A percentile compares a stretch with the other conserved stretches of the same genome.
Evolutionary conservation across 2,113 vertebrate genomes (phyloP).

Genomic region (Tichodroma muraria): DNA sequence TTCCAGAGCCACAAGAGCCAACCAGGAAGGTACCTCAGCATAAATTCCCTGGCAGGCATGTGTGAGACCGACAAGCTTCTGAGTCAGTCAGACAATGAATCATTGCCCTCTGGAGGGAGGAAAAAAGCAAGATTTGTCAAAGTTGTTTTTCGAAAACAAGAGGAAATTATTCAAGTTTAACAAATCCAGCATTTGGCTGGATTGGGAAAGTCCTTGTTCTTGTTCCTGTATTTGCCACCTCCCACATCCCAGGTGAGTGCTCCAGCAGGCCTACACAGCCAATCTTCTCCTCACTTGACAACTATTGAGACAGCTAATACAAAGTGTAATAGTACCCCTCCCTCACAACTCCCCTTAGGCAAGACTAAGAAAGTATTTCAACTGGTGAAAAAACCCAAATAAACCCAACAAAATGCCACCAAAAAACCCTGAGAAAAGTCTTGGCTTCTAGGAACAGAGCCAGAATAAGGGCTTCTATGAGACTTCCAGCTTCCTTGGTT

Average conservation of each 20-base stretch:
- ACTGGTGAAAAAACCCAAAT: too few relatives aligned
- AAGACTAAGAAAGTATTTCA: background rate
- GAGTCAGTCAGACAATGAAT: background rate
- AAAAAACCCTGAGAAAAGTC: background rate
- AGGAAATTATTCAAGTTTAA: background rate
- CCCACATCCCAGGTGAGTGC: background rate
- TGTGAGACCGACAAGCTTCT: background rate
- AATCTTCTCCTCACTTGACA: background rate
- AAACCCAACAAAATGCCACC: background rate
- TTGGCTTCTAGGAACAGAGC: background rate
- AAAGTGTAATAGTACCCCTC: background rate
- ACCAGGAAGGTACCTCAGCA: background rate
- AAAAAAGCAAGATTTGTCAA: background rate
- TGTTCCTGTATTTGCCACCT: background rate
- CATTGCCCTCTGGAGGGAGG: background rate
- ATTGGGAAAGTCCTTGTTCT: background rate
- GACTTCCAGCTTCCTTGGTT: background rate
- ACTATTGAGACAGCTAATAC: background rate
- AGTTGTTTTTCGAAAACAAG: background rate
- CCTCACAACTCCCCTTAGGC: background rate
- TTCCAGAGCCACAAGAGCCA: background rate
- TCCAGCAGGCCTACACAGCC: background rate
- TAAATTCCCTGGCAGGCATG: background rate
- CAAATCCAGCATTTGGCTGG: background rate
- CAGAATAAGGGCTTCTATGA: background rate